These are phyloP conservation scores for Clivina fossor DNA, from an alignment of 2,888 invertebrate species.

Conservation along the genomic window DNA sequence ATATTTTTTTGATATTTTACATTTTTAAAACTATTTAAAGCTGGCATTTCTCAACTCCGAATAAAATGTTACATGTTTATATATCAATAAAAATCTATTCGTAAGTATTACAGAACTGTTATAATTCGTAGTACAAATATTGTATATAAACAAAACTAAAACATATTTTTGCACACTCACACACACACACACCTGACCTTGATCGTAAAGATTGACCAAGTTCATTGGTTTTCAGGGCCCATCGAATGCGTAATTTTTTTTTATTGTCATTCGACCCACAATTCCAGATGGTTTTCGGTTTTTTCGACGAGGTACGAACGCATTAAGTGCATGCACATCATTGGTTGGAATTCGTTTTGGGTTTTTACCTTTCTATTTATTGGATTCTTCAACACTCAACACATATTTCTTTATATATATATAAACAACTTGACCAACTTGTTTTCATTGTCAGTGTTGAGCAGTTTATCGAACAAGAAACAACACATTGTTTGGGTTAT, in stretches of 20 bases:
- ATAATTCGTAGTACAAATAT: no score
- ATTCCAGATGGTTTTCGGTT: slow-evolving; percentile 11
- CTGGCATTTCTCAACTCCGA: no score
- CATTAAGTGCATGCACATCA: no score
- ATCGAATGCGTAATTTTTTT: neutral
- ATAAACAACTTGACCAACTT: neutral
- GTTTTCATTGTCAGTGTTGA: neutral
- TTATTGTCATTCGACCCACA: slow-evolving; percentile 8
- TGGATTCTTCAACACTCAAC: slow-evolving; percentile 6
- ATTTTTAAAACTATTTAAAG: no score
- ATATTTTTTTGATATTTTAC: no score
- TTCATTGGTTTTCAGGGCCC: neutral
- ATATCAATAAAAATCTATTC: no score
- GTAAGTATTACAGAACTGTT: no score
- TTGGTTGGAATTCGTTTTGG: slow-evolving; percentile 16
- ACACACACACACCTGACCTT: slow-evolving; percentile 3
- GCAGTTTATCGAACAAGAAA: neutral
- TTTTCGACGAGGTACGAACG: no score
- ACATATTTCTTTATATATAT: no score
- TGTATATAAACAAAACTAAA: neutral
- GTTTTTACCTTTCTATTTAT: slow-evolving; percentile 13
- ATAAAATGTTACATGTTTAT: no score
- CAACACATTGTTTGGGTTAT: no score
- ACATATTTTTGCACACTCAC: neutral
- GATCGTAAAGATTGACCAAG: slow-evolving; percentile 8